Conservation (phyloP, 2,113 vertebrate species). For the Grus americana region DNA sequence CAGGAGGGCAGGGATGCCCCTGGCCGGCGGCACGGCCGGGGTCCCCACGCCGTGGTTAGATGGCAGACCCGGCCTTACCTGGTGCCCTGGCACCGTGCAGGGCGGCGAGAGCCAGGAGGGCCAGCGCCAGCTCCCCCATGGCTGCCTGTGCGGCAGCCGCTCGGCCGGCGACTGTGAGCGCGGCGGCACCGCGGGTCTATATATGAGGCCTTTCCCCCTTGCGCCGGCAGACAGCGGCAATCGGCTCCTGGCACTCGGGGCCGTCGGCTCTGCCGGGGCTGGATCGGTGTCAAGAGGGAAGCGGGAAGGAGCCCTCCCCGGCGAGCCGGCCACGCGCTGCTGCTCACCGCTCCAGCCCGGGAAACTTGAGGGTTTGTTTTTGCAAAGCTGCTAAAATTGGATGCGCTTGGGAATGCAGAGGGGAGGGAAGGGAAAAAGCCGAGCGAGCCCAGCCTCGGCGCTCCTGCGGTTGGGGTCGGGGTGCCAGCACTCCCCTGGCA, state of each 20-base stretch:
- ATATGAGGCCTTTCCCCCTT: constrained; percentile 21
- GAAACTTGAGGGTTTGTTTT: constrained; percentile 6
- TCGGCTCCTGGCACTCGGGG: background rate
- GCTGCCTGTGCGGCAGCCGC: background rate
- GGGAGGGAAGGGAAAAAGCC: background rate
- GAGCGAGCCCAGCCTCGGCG: background rate
- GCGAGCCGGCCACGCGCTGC: background rate
- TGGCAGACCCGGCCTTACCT: background rate
- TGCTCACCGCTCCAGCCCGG: background rate
- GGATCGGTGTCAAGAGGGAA: background rate
- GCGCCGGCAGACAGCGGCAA: background rate
- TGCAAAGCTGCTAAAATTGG: constrained; percentile 48
- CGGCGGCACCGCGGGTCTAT: background rate
- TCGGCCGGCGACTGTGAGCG: background rate
- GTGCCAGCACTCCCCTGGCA: background rate
- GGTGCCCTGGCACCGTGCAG: background rate
- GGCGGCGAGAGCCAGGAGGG: background rate
- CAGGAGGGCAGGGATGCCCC: background rate
- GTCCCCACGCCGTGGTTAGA: accelerated
- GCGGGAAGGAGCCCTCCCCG: background rate
- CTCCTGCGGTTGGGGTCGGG: background rate
- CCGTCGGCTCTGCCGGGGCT: background rate
- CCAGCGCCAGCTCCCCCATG: background rate
- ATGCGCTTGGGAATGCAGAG: background rate
- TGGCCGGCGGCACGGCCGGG: accelerated